These are phyloP conservation scores for Myripristis jacobus DNA, from an alignment of 2,797 vertebrate species.

Conservation along the genomic window DNA sequence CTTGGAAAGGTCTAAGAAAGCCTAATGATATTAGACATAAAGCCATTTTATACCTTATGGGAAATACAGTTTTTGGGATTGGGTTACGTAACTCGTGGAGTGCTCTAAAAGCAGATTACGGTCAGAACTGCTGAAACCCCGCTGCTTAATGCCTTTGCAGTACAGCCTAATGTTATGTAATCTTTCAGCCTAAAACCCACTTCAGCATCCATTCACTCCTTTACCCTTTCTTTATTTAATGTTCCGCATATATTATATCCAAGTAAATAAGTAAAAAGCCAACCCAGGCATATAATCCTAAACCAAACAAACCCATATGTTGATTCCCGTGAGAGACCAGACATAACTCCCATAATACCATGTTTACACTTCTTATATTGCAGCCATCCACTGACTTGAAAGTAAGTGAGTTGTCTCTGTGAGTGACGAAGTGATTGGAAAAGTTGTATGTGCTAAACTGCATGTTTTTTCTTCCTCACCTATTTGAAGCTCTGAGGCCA, in stretches of 20 bases:
- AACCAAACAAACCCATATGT: constrained; percentile 19
- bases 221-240: constrained; percentile 50
- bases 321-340: constrained; percentile 16
- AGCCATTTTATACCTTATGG: constrained; percentile 56
- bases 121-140: constrained; percentile 56
- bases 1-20: constrained; percentile 32
- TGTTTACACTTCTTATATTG: constrained; percentile 13
- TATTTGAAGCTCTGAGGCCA: constrained; percentile 91
- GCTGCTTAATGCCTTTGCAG: constrained; percentile 54
- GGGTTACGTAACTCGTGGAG: constrained; percentile 70
- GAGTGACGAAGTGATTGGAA: constrained; percentile 13
- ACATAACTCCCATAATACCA: constrained; percentile 28
- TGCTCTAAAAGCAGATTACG: constrained; percentile 62
- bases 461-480: constrained; percentile 84
- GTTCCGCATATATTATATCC: constrained; percentile 37
- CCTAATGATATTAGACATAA: constrained; percentile 50
- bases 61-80: constrained; percentile 61
- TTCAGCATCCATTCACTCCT: constrained; percentile 42
- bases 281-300: constrained; percentile 22
- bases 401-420: background rate
- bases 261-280: constrained; percentile 23
- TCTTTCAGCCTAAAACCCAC: constrained; percentile 44
- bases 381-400: background rate
- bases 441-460: constrained; percentile 22
- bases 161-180: constrained; percentile 62